Conservation (phyloP, 1,140 invertebrate species). For the Drosophila lini region DNA sequence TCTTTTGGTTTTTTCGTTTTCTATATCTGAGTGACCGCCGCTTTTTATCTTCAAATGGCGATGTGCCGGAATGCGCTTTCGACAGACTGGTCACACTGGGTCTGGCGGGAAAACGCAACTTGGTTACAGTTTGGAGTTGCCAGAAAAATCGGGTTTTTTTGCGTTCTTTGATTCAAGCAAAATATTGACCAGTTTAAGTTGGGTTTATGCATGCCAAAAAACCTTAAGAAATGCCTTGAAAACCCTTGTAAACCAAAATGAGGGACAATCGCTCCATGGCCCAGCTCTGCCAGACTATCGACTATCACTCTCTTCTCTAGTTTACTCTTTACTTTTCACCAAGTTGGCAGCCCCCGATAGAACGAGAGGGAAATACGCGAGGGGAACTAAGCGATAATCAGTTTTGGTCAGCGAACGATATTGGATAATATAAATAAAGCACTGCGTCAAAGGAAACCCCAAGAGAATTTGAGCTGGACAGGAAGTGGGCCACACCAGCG, state of each 20-base stretch:
- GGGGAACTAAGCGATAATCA: conserved; percentile 19
- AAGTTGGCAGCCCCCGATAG: conserved; percentile 2
- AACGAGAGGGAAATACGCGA: conserved; percentile 8
- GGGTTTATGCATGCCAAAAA: too few species aligned
- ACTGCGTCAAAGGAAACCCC: conserved; percentile 19
- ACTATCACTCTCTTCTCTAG: background rate
- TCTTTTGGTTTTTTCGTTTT: conserved; percentile 39
- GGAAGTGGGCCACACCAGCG: conserved; percentile 19
- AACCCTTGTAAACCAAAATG: too few species aligned
- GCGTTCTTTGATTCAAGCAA: too few species aligned
- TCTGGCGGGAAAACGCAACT: background rate
- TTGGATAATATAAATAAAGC: conserved; percentile 51
- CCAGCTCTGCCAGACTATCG: background rate
- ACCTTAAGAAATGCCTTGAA: too few species aligned
- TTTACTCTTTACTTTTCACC: background rate
- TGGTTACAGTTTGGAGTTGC: background rate
- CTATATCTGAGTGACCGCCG: conserved; percentile 10
- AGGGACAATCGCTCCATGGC: too few species aligned
- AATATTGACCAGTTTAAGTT: too few species aligned
- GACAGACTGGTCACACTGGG: background rate
- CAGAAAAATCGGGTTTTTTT: background rate
- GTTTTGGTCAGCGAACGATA: conserved; percentile 30
- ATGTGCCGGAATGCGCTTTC: background rate
- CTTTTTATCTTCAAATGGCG: background rate
- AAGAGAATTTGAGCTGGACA: conserved; percentile 25